phyloP scores from a whole-genome alignment of 2,888 invertebrate species.

The Meandrusa payeni region DNA sequence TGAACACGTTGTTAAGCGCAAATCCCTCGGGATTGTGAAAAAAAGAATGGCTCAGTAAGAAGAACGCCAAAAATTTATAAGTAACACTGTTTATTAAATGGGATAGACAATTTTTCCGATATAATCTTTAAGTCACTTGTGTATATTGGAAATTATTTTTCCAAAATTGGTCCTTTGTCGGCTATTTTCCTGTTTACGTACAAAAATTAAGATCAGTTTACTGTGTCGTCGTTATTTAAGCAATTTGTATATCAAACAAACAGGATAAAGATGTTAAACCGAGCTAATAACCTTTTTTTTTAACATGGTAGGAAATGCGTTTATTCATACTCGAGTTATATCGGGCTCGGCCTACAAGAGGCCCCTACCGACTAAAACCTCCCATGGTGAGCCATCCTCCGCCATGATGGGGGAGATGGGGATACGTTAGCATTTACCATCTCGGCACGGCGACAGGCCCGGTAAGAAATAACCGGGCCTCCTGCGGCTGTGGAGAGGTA shows the following conservation, averaged over 20 bases:
- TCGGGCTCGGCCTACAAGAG: no score
- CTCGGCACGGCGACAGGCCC: no score
- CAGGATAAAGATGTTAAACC: constrained; percentile 22
- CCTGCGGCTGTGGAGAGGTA: no score
- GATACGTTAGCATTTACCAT: no score
- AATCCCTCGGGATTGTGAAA: constrained; percentile 38
- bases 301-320: no score
- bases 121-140: constrained; percentile 27
- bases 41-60: constrained; percentile 33
- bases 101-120: constrained; percentile 28
- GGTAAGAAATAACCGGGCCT: no score
- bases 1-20: constrained; percentile 38
- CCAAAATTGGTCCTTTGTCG: constrained; percentile 14
- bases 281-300: constrained; percentile 18
- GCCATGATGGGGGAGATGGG: no score
- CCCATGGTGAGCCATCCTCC: no score
- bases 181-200: constrained; percentile 13
- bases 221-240: constrained; percentile 22
- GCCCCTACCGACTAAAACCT: no score
- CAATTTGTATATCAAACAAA: constrained; percentile 6
- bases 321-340: no score
- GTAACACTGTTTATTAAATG: constrained; percentile 33
- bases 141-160: constrained; percentile 16
- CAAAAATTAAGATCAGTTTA: constrained; percentile 14
- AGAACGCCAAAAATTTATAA: constrained; percentile 33